These are phyloP conservation scores for Zaprionus lachaisei DNA, from an alignment of 1,140 invertebrate species.

Conservation along the genomic window DNA sequence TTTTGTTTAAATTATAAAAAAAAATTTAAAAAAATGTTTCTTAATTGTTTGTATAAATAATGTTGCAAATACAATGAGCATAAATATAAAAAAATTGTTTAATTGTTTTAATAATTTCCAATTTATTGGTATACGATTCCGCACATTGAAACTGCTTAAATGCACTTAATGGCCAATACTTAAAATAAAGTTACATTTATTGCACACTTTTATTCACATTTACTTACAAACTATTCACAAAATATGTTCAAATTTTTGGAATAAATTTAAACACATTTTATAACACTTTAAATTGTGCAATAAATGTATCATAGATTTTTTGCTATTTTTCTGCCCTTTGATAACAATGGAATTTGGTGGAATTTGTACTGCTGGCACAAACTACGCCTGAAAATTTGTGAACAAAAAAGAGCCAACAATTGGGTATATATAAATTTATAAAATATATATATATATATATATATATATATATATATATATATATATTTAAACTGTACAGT, in stretches of 20 bases:
- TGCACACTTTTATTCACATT: not conserved
- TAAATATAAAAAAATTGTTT: no score
- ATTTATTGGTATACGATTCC: no score
- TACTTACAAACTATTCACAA: not conserved
- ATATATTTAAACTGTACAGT: not conserved
- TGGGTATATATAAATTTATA: no score
- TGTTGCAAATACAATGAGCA: no score
- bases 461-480: not conserved
- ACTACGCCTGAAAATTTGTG: not conserved
- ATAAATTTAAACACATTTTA: not conserved
- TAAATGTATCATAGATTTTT: not conserved
- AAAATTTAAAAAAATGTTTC: no score
- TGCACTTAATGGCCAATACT: no score
- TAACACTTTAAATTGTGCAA: not conserved
- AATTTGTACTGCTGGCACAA: not conserved
- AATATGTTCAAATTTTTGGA: not conserved
- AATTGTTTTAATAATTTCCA: no score
- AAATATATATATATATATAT: no score
- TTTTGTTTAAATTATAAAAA: no score
- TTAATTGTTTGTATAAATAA: no score
- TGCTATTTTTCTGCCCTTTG: not conserved
- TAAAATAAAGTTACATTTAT: not conserved
- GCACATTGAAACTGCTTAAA: accelerated
- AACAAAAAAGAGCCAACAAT: not conserved
- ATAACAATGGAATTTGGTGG: not conserved